Percentiles rank a stretch among this genome's conserved stretches.
phyloP scores from a whole-genome alignment of 2,113 vertebrate species.

The Callipepla squamata region DNA sequence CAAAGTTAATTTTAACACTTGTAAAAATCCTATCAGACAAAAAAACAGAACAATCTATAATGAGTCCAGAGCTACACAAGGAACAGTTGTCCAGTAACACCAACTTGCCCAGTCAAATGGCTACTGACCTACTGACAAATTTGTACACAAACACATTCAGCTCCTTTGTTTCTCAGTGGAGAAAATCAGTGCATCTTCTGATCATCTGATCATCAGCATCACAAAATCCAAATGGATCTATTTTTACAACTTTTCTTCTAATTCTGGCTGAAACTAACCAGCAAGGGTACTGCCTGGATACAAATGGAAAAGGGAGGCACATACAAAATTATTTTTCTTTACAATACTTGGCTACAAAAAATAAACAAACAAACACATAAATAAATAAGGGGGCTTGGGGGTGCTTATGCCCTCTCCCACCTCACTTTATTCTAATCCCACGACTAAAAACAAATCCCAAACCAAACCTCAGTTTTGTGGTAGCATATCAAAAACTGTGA shows the following conservation, averaged over 20 bases:
- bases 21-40: background rate
- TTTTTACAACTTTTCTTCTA: background rate
- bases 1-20: background rate
- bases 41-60: background rate
- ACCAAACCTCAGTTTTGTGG: background rate
- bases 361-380: too few species aligned
- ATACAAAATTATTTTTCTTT: background rate
- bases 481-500: background rate
- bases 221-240: background rate
- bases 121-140: background rate
- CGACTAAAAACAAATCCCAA: background rate
- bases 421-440: fast-evolving
- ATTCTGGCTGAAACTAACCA: background rate
- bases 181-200: background rate
- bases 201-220: background rate
- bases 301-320: background rate
- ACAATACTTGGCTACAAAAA: background rate
- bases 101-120: background rate
- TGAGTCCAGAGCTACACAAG: background rate
- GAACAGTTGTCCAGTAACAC: background rate
- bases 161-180: background rate
- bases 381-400: fast-evolving
- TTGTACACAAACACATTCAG: background rate
- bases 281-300: background rate
- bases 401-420: background rate